phyloP scores from a whole-genome alignment of 2,888 invertebrate species.

The Ganaspis brasiliensis region DNA sequence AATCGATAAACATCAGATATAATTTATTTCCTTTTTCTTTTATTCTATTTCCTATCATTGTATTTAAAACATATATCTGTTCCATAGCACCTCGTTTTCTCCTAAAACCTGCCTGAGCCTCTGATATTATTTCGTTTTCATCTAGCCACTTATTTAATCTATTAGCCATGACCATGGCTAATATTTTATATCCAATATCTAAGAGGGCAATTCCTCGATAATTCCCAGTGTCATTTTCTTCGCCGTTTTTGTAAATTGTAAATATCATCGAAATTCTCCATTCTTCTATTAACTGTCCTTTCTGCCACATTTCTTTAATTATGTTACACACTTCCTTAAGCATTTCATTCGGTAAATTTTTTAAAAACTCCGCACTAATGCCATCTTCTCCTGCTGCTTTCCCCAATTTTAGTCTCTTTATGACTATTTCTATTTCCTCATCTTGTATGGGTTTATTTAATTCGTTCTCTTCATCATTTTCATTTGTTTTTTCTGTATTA shows the following conservation, averaged over 20 bases:
- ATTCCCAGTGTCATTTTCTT: neutral
- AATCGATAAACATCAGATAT: neutral
- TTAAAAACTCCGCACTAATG: conserved; percentile 21
- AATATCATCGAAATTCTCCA: conserved; percentile 44
- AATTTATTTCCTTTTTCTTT: conserved; percentile 10
- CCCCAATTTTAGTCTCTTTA: neutral
- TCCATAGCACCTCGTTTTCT: neutral
- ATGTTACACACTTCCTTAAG: neutral
- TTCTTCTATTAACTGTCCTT: conserved; percentile 9
- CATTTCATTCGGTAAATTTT: neutral
- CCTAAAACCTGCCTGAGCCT: neutral
- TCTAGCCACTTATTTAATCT: conserved; percentile 39
- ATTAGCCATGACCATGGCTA: conserved; percentile 19
- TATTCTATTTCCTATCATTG: neutral
- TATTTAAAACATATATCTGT: neutral
- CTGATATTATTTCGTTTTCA: neutral
- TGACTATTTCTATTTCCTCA: neutral
- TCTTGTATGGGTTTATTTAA: neutral
- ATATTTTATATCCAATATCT: conserved; percentile 38
- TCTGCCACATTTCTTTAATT: conserved; percentile 24
- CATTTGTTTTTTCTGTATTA: too few relatives aligned
- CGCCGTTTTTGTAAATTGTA: conserved; percentile 36
- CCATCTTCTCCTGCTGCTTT: conserved; percentile 46
- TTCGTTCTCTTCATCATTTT: too few relatives aligned
- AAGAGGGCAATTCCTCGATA: conserved; percentile 39